Evolutionary conservation across 53 echinoderm and acorn worm genomes (phyloP).

Genomic region (Hippasteria phrygiana): DNA sequence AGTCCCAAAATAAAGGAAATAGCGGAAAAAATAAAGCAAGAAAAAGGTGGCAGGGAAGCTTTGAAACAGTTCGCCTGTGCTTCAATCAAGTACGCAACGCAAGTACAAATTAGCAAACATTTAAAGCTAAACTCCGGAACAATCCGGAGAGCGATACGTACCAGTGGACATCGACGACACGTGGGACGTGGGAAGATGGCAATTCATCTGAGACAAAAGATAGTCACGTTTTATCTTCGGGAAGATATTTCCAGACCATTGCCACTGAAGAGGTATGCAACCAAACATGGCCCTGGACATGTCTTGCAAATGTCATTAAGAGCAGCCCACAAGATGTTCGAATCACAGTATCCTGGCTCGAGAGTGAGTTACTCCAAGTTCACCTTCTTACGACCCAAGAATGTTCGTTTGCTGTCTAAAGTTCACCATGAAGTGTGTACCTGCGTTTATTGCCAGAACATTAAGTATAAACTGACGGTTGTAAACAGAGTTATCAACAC

Average conservation of each 20-base stretch:
- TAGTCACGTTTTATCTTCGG: slow-evolving; percentile 7
- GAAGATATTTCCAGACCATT: slow-evolving; percentile 32
- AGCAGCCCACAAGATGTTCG: slow-evolving; percentile 1
- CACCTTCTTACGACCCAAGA: slow-evolving; percentile 20
- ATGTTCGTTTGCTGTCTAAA: slow-evolving; percentile 19
- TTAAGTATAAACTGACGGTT: slow-evolving; percentile 30
- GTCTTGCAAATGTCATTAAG: slow-evolving; percentile 23
- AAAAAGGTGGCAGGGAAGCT: slow-evolving; percentile 15
- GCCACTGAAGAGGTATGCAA: slow-evolving; percentile 30
- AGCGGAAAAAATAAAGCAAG: background rate
- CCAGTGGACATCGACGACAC: background rate
- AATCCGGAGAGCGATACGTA: slow-evolving; percentile 3
- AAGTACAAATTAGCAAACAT: slow-evolving; percentile 36
- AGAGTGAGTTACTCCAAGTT: slow-evolving; percentile 28
- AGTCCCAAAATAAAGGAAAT: slow-evolving; percentile 8
- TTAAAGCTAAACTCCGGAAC: slow-evolving; percentile 3
- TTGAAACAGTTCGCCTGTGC: slow-evolving; percentile 24
- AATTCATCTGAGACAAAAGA: background rate
- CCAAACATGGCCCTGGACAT: slow-evolving; percentile 13
- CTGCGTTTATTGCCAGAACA: slow-evolving; percentile 28
- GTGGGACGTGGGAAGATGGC: slow-evolving; percentile 12
- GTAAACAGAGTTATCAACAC: slow-evolving; percentile 12
- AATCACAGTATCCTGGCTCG: background rate
- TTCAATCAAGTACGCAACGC: slow-evolving; percentile 8
- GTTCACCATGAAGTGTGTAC: slow-evolving; percentile 23